phyloP scores from a whole-genome alignment of 2,797 vertebrate genomes.

The Tadarida brasiliensis region DNA sequence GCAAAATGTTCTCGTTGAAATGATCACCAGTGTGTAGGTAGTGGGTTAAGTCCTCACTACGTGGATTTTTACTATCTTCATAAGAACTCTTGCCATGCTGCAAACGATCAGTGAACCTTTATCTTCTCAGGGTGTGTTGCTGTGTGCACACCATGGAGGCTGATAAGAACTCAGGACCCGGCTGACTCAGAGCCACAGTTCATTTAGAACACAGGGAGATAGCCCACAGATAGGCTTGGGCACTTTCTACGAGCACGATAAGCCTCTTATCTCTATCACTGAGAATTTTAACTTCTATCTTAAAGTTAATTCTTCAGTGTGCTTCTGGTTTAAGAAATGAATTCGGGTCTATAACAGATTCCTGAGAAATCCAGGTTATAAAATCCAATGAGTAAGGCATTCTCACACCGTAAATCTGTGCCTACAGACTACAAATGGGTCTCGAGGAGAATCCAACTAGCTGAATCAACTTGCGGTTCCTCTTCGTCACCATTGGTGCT shows the following conservation, averaged over 20 bases:
- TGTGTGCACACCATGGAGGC: fast-evolving
- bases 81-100: not conserved
- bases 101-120: not conserved
- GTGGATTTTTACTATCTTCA: too few relatives aligned
- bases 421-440: too few relatives aligned
- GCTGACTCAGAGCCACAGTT: constrained; percentile 19
- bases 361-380: constrained; percentile 59
- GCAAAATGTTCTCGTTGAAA: fast-evolving
- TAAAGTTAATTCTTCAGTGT: constrained; percentile 49
- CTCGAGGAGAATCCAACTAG: fast-evolving
- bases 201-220: not conserved
- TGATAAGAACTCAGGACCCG: not conserved
- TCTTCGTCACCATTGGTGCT: fast-evolving
- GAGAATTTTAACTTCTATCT: constrained; percentile 67
- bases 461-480: fast-evolving
- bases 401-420: not conserved
- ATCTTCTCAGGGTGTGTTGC: not conserved
- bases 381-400: not conserved
- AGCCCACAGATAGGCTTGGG: not conserved
- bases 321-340: constrained; percentile 58
- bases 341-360: constrained; percentile 35
- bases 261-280: constrained; percentile 63
- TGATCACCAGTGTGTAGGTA: fast-evolving
- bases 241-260: constrained; percentile 23
- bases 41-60: not conserved